Percentiles rank a stretch among this genome's conserved stretches.
Evolutionary conservation across 2,113 vertebrate species (phyloP).

Genomic region (Zingel zingel): DNA sequence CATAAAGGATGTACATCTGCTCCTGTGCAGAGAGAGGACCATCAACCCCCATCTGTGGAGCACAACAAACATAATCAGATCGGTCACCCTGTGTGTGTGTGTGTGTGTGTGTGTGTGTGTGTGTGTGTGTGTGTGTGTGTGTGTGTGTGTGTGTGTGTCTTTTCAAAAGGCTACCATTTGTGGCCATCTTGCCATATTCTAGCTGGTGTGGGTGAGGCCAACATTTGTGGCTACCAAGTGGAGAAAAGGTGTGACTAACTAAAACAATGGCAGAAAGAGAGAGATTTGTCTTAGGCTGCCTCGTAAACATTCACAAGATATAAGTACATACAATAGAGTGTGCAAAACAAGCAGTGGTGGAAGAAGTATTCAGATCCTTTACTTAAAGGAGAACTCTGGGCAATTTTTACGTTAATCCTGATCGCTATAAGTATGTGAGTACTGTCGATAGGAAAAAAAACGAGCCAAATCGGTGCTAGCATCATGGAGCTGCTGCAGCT

Average conservation of each 20-base stretch:
- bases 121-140: too few species aligned
- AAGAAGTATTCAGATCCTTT: too few species aligned
- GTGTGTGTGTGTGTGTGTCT: not conserved
- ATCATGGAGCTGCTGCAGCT: too few species aligned
- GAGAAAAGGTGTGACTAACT: not conserved
- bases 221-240: not conserved
- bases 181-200: not conserved
- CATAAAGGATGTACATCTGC: conserved; percentile 90
- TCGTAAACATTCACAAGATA: too few species aligned
- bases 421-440: too few species aligned
- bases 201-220: not conserved
- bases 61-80: conserved; percentile 44
- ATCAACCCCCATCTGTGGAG: conserved; percentile 85
- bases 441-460: too few species aligned
- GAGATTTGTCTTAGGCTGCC: too few species aligned
- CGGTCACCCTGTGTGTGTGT: not conserved
- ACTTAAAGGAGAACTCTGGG: too few species aligned
- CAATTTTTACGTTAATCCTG: too few species aligned
- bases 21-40: conserved; percentile 88
- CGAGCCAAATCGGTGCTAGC: too few species aligned
- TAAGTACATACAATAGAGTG: too few species aligned
- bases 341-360: too few species aligned
- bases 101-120: not conserved
- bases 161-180: not conserved
- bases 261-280: not conserved